A percentile compares a stretch with the other conserved stretches of the same genome.
Evolutionary conservation across 64 coral and sea anemone genomes (phyloP).

Genomic region (Pocillopora verrucosa): DNA sequence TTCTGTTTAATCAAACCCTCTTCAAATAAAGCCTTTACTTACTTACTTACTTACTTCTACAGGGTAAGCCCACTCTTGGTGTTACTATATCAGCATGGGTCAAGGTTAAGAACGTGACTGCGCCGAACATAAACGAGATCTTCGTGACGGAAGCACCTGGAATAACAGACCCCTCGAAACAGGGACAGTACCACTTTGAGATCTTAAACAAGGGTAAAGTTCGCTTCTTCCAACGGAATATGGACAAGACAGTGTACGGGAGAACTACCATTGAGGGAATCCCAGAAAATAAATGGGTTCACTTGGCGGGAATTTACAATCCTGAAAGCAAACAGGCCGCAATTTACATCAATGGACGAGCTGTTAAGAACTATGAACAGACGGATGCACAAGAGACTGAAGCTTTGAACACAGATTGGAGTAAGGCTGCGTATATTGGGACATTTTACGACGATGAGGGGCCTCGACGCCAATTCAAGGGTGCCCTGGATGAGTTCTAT

Average conservation of each 20-base stretch:
- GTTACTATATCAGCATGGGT: slow-evolving; percentile 91
- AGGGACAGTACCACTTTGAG: slow-evolving; percentile 89
- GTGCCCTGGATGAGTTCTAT: slow-evolving; percentile 90
- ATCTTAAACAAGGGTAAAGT: slow-evolving; percentile 81
- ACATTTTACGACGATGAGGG: slow-evolving; percentile 57
- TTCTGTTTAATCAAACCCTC: no score
- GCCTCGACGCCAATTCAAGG: slow-evolving; percentile 59
- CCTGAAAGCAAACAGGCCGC: slow-evolving; percentile 62
- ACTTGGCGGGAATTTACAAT: slow-evolving; percentile 79
- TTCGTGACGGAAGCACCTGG: slow-evolving; percentile 62
- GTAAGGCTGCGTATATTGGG: slow-evolving; percentile 70
- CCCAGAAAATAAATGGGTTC: slow-evolving; percentile 70
- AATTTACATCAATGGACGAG: slow-evolving; percentile 75
- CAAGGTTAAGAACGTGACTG: slow-evolving; percentile 70
- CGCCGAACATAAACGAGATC: slow-evolving; percentile 70
- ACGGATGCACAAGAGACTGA: slow-evolving; percentile 81
- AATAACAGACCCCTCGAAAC: slow-evolving; percentile 11
- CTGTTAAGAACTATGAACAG: slow-evolving; percentile 67
- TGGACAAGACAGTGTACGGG: slow-evolving; percentile 82
- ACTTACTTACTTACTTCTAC: no score
- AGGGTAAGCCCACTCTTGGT: slow-evolving; percentile 79
- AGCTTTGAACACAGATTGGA: slow-evolving; percentile 76
- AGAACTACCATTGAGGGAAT: slow-evolving; percentile 70
- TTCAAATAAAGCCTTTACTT: no score
- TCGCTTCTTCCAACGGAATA: slow-evolving; percentile 89